These are phyloP conservation scores for Rapana venosa DNA, from an alignment of 2,888 invertebrate genomes.

Conservation along the genomic window DNA sequence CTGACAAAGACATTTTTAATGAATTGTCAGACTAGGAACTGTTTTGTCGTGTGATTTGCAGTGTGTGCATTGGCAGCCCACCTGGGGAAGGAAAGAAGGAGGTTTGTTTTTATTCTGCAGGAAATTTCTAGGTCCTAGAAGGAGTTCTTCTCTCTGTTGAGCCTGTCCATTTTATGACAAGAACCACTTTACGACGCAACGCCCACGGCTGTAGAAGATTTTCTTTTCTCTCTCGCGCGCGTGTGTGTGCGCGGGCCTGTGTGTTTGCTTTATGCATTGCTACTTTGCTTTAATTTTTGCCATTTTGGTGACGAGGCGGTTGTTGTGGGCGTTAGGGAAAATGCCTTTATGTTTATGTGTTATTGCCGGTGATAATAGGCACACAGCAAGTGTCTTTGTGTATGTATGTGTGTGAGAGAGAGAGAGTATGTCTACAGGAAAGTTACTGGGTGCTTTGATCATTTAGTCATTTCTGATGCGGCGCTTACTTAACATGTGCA, in stretches of 20 bases:
- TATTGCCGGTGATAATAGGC: neutral
- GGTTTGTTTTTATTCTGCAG: neutral
- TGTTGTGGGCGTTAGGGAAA: neutral
- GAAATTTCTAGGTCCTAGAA: neutral
- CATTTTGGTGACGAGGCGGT: no score
- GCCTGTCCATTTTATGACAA: neutral
- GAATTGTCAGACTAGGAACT: neutral
- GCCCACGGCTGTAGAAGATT: neutral
- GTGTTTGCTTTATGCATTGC: neutral
- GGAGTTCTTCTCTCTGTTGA: neutral
- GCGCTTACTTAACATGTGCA: no score
- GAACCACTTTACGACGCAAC: neutral
- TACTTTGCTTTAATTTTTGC: no score
- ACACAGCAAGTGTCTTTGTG: no score
- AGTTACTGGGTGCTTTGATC: no score
- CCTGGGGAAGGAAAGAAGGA: neutral
- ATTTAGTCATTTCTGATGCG: no score
- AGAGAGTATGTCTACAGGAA: no score
- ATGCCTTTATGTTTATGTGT: neutral
- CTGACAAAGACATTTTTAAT: no score
- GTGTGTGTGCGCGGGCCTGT: slow-evolving; percentile 22
- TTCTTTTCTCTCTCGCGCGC: neutral
- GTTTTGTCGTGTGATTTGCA: neutral
- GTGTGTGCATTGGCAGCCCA: neutral
- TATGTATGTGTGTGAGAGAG: no score